phyloP scores from a whole-genome alignment of 2,113 vertebrate genomes.

The Ibidorhyncha struthersii region DNA sequence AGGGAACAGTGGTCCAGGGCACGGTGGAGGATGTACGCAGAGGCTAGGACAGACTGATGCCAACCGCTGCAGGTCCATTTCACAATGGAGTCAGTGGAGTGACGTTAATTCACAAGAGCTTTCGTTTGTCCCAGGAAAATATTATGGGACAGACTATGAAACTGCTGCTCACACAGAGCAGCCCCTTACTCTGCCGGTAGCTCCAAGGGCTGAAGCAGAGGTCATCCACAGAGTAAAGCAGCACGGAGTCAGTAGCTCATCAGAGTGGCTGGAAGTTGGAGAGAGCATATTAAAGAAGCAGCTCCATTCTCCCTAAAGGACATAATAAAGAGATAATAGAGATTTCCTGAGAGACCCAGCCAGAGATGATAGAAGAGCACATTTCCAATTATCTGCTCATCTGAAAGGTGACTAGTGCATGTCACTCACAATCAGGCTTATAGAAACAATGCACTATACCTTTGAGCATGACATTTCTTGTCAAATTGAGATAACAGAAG shows the following conservation, averaged over 20 bases:
- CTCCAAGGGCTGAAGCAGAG: neutral
- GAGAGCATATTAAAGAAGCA: neutral
- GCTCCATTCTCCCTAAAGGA: neutral
- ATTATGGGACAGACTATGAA: neutral
- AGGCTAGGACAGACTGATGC: neutral
- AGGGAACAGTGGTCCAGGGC: no score
- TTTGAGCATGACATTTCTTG: neutral
- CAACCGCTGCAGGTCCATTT: neutral
- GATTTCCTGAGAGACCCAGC: neutral
- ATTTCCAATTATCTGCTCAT: neutral
- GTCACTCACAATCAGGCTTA: neutral
- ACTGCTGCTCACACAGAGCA: neutral
- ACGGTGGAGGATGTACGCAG: accelerated
- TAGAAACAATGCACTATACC: neutral
- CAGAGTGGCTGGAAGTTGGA: neutral
- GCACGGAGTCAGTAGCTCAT: neutral
- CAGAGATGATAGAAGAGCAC: neutral
- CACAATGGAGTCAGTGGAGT: neutral
- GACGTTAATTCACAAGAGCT: neutral
- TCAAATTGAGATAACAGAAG: neutral
- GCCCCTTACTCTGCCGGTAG: neutral
- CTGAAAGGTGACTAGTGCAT: neutral
- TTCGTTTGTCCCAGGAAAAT: neutral
- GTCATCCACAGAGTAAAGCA: neutral
- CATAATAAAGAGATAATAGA: neutral